phyloP scores from a whole-genome alignment of 2,797 vertebrate species.

The Acanthis flammea region DNA sequence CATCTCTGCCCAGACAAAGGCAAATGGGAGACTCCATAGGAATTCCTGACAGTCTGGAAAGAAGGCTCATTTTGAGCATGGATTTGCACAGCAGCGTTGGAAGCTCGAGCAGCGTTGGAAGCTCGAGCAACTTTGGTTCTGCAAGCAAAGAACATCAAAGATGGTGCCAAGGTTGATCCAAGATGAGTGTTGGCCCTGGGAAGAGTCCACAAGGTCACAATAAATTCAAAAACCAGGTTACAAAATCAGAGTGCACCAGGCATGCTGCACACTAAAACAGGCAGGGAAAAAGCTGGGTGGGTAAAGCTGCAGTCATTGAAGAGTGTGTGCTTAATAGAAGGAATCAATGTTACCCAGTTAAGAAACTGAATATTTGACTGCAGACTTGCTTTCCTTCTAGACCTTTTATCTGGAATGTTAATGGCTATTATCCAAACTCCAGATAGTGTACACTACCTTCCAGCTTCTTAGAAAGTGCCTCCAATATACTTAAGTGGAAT shows the following conservation, averaged over 20 bases:
- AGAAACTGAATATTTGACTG: neutral
- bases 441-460: neutral
- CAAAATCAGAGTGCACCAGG: neutral
- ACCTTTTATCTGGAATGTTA: neutral
- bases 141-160: neutral
- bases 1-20: neutral
- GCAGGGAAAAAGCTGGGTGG: neutral
- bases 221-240: neutral
- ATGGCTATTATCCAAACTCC: neutral
- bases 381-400: neutral
- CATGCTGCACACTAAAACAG: neutral
- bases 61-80: neutral
- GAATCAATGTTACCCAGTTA: neutral
- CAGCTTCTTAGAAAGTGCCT: neutral
- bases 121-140: neutral
- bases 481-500: neutral
- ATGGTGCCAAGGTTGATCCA: neutral
- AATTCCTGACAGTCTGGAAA: neutral
- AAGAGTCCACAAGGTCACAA: neutral
- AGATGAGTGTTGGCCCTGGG: neutral
- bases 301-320: neutral
- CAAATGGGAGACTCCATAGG: neutral
- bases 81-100: accelerated
- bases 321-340: neutral
- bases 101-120: accelerated